Evolutionary conservation across 1,140 invertebrate genomes (phyloP).

Genomic region (Antheraea pernyi): DNA sequence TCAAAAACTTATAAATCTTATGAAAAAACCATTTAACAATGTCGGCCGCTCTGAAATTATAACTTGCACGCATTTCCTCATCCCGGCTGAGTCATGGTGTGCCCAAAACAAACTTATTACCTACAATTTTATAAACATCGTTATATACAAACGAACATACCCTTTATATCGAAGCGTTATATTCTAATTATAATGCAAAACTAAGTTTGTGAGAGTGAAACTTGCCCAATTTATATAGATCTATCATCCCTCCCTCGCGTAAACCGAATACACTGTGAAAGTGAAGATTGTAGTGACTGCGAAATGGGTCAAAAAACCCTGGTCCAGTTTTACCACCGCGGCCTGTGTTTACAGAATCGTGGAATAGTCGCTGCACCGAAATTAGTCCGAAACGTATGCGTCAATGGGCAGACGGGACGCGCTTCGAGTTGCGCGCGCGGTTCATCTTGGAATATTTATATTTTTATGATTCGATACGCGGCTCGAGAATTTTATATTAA

Average conservation of each 20-base stretch:
- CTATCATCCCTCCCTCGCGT: conserved; percentile 37
- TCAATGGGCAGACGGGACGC: conserved; percentile 66
- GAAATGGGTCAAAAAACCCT: conserved; percentile 40
- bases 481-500: conserved; percentile 72
- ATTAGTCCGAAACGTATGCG: conserved; percentile 76
- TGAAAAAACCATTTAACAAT: conserved; percentile 59
- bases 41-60: conserved; percentile 73
- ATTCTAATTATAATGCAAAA: conserved; percentile 16
- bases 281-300: conserved; percentile 32
- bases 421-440: conserved; percentile 58
- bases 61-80: conserved; percentile 76
- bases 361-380: conserved; percentile 76
- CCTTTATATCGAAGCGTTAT: conserved; percentile 23
- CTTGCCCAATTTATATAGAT: conserved; percentile 43
- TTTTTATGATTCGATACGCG: conserved; percentile 73
- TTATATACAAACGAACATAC: conserved; percentile 24
- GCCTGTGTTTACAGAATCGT: conserved; percentile 74
- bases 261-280: conserved; percentile 23
- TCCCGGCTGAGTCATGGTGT: conserved; percentile 68
- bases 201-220: conserved; percentile 39
- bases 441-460: conserved; percentile 72
- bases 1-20: conserved; percentile 54
- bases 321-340: conserved; percentile 48
- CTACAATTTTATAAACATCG: conserved; percentile 40
- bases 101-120: conserved; percentile 75